Evolutionary conservation across 2,113 vertebrate species (phyloP).

Genomic region (Tamias sibiricus): DNA sequence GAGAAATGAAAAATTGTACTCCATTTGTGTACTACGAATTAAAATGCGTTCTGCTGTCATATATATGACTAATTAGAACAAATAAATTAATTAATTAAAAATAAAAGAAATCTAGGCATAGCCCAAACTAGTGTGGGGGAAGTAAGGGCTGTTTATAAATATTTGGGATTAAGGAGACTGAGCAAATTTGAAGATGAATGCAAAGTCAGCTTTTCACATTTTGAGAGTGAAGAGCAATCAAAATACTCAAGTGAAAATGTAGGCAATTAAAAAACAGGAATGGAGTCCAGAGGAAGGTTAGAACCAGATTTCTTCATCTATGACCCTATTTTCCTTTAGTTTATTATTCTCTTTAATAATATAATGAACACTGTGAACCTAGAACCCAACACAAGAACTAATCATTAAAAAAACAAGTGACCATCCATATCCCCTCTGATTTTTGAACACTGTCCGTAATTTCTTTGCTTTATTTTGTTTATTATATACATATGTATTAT

Average conservation of each 20-base stretch:
- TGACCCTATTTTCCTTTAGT: neutral
- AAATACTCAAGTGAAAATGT: slow-evolving; percentile 30
- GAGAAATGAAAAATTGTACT: no score
- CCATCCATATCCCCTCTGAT: neutral
- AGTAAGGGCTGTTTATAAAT: neutral
- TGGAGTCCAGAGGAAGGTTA: neutral
- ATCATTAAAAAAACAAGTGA: neutral
- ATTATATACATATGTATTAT: neutral
- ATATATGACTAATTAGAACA: no score
- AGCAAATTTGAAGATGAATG: neutral
- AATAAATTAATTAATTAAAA: no score
- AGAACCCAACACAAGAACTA: neutral
- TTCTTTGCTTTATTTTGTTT: slow-evolving; percentile 12
- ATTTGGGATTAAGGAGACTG: neutral
- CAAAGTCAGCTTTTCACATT: slow-evolving; percentile 7
- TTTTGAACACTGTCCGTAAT: no score
- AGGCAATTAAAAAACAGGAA: slow-evolving; percentile 12
- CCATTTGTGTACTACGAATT: no score
- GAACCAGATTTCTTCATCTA: neutral
- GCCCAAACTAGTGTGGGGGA: neutral
- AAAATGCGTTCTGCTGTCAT: no score
- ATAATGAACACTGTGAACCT: neutral
- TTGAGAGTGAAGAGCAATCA: slow-evolving; percentile 1
- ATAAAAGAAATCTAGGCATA: no score
- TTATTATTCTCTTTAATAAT: slow-evolving; percentile 6